Percentiles rank a stretch among this genome's conserved stretches.
Evolutionary conservation across 2,888 invertebrate species (phyloP).

Genomic region (Apamea sordens): DNA sequence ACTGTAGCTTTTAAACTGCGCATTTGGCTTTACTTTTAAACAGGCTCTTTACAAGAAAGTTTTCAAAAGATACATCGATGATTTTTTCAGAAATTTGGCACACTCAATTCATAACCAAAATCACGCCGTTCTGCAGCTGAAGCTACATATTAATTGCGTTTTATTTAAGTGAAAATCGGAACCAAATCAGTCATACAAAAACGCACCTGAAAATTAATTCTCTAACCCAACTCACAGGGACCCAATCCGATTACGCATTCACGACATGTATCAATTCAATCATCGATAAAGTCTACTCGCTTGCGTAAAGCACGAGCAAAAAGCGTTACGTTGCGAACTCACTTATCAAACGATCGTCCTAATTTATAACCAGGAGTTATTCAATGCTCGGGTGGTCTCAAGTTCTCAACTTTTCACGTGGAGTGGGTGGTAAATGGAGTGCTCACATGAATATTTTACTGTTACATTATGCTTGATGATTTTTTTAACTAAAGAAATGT

Average conservation of each 20-base stretch:
- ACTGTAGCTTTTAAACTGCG: neutral
- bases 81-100: neutral
- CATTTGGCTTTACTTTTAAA: neutral
- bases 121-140: neutral
- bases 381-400: slow-evolving; percentile 84
- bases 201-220: slow-evolving; percentile 49
- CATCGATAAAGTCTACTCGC: slow-evolving; percentile 87
- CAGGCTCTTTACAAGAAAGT: neutral
- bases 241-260: slow-evolving; percentile 80
- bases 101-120: neutral
- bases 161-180: neutral
- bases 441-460: neutral
- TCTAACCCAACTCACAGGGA: slow-evolving; percentile 36
- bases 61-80: neutral
- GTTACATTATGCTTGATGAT: neutral
- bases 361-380: slow-evolving; percentile 89
- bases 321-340: slow-evolving; percentile 81
- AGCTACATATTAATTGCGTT: neutral
- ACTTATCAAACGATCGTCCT: slow-evolving; percentile 87
- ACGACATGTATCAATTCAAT: slow-evolving; percentile 85
- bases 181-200: slow-evolving; percentile 36
- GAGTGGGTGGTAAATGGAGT: slow-evolving; percentile 27
- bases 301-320: slow-evolving; percentile 84
- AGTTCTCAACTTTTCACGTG: slow-evolving; percentile 67
- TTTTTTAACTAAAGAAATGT: neutral